Evolutionary conservation across 2,113 vertebrate species (phyloP), one percentile per base, ranked within the genome.

Genomic region (Sterrhoptilus dennistouni): DNA sequence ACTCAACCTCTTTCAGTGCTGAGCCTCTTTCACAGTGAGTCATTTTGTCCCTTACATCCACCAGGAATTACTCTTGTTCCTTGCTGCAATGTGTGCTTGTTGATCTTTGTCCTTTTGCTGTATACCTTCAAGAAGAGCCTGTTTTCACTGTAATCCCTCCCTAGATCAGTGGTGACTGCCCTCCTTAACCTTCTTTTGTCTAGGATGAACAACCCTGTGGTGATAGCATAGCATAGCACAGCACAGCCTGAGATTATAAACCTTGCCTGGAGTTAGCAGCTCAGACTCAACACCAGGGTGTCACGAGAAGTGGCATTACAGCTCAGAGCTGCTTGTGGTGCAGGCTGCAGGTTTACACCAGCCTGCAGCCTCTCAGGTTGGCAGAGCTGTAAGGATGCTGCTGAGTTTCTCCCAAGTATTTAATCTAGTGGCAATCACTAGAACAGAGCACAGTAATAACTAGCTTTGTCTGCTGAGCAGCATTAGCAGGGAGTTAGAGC

Each of bases 391-490:
- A 31, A 89, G 69, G 69, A 49, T 84, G 27, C 54, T 57, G 3
- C 84, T 31, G 74, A 52, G 24, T 49, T 95, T 56, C 36, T 40
- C 75, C 56, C 0, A 0, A 81, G 75, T 56, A 25, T 89, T 83
- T 87, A 87, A 91, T 96, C 90, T 9, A 3, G 45, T 65, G 60
- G 54, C 68, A 65, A 24, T 69, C 90, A 77, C 59, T 57, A 91
- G 92, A 89, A 89, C 64, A 65, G 59, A 89, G 92, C 68, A 57
- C 87, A 53, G 84, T 66, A 91, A 94, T 93, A 91, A 70, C 90
- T 44, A 59, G 69, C 76, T 93, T 94, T 94, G 87, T 81, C 90
- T 89, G 54, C 77, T 94, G 78, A 95, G 88, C 68, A 89, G 84
- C 69, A 84, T 93, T 93, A 91, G 60, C 88, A 66, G 54, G 38